Evolutionary conservation across 2,113 vertebrate genomes (phyloP).

Genomic region (Archocentrus centrarchus): DNA sequence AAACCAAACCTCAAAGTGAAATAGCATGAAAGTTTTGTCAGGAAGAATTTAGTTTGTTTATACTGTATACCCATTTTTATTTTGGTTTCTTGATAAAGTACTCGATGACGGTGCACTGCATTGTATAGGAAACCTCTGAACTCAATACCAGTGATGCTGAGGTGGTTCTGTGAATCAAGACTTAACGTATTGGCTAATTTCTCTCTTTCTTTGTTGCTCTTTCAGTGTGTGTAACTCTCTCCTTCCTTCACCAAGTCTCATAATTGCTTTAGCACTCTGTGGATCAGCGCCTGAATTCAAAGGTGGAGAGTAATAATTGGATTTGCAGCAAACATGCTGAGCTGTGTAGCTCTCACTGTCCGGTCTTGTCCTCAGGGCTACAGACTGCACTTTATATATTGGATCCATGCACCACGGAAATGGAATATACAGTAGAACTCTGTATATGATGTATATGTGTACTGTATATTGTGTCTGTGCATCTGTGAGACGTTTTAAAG

Average conservation of each 20-base stretch:
- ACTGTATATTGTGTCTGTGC: conserved; percentile 6
- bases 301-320: conserved; percentile 88
- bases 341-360: conserved; percentile 85
- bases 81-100: neutral
- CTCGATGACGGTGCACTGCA: neutral
- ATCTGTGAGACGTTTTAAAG: conserved; percentile 15
- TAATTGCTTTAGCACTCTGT: conserved; percentile 88
- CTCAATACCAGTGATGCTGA: conserved; percentile 59
- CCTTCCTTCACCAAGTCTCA: conserved; percentile 69
- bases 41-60: neutral
- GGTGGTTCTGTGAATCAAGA: conserved; percentile 66
- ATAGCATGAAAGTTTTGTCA: neutral
- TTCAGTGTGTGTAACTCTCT: conserved; percentile 51
- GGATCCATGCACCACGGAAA: conserved; percentile 72
- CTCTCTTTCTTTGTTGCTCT: conserved; percentile 37
- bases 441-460: conserved; percentile 27
- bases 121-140: conserved; percentile 55
- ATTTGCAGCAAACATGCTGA: conserved; percentile 90
- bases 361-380: conserved; percentile 82
- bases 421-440: conserved; percentile 63
- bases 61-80: neutral
- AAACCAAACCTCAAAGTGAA: neutral
- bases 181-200: conserved; percentile 76
- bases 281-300: conserved; percentile 87
- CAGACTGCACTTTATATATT: conserved; percentile 78